Evolutionary conservation across 2,113 vertebrate species (phyloP).

Genomic region (Saguinus midas): DNA sequence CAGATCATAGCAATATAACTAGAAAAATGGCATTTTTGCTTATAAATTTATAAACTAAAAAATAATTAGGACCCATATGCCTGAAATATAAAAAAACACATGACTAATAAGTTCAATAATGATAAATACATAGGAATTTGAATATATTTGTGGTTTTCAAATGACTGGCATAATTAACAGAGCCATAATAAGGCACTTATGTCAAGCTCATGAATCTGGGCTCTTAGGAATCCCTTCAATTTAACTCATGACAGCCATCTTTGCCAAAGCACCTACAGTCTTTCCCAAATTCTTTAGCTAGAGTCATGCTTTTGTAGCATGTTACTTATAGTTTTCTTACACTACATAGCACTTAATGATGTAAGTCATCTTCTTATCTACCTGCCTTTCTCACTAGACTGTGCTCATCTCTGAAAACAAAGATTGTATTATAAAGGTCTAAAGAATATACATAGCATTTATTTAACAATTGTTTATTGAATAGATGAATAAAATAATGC

Average conservation of each 20-base stretch:
- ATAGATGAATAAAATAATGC: not conserved
- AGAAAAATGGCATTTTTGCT: not conserved
- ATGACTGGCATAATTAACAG: not conserved
- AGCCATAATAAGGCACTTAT: not conserved
- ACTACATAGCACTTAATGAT: not conserved
- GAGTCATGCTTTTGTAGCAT: not conserved
- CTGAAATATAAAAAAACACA: not conserved
- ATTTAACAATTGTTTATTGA: not conserved
- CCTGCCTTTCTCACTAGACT: not conserved
- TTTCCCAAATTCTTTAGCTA: not conserved
- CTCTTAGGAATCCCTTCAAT: not conserved
- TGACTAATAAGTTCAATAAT: not conserved
- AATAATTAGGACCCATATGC: not conserved
- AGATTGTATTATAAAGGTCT: not conserved
- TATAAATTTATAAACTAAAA: not conserved
- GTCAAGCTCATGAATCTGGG: not conserved
- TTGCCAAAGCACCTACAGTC: not conserved
- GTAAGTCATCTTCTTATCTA: not conserved
- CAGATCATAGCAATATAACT: not conserved
- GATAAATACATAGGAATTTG: not conserved
- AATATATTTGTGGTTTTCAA: not conserved
- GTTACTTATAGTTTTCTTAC: not conserved
- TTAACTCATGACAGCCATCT: not conserved
- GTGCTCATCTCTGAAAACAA: not conserved
- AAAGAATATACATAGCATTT: not conserved